These are phyloP conservation scores for Podiceps cristatus DNA, from an alignment of 2,113 vertebrate genomes.

Conservation along the genomic window DNA sequence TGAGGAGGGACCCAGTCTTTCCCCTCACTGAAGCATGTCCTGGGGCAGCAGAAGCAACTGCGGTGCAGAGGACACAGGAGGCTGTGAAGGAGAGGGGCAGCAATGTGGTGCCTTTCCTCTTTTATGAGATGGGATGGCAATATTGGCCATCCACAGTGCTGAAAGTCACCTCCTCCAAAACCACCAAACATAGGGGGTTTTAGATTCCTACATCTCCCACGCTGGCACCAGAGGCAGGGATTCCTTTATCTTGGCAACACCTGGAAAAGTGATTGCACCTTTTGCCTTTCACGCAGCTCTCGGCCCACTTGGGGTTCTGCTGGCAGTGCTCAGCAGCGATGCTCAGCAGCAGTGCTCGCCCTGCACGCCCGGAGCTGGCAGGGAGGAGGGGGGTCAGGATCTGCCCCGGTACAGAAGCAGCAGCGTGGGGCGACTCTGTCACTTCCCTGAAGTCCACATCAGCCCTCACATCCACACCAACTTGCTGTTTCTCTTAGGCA, in stretches of 20 bases:
- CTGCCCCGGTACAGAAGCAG: neutral
- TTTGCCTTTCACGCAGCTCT: neutral
- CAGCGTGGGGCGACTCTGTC: rapidly evolving
- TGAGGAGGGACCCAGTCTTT: neutral
- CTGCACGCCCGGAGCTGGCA: rapidly evolving
- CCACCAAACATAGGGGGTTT: neutral
- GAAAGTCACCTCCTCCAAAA: neutral
- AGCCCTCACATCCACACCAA: neutral
- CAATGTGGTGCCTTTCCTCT: neutral
- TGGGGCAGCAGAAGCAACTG: neutral
- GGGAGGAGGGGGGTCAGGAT: neutral
- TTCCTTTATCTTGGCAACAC: neutral
- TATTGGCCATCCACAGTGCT: neutral
- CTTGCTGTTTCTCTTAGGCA: neutral
- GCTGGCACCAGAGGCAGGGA: neutral
- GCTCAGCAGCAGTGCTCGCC: neutral
- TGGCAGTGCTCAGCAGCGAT: rapidly evolving
- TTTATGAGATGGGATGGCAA: neutral
- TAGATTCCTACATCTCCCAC: neutral
- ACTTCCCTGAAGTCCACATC: neutral
- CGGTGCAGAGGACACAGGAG: neutral
- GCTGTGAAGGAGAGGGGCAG: neutral
- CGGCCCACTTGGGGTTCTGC: rapidly evolving
- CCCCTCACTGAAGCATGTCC: neutral
- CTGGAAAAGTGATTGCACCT: neutral